phyloP scores from a whole-genome alignment of 2,888 invertebrate species.

The Tipula unca region DNA sequence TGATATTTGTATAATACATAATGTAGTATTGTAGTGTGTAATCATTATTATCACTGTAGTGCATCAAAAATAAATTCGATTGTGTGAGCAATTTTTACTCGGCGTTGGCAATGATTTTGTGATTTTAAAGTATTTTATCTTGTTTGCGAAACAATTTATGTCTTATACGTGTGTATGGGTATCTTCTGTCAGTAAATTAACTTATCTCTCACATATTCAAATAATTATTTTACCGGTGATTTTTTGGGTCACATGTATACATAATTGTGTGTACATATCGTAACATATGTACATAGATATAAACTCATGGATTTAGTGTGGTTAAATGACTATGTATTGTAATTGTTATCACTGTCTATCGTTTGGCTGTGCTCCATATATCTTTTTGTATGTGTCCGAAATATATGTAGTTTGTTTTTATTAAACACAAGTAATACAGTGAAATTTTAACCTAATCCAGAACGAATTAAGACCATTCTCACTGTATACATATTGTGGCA shows the following conservation, averaged over 20 bases:
- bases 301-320: not conserved
- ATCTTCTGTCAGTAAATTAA: not conserved
- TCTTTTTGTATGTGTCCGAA: not conserved
- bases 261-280: not conserved
- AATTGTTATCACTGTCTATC: not conserved
- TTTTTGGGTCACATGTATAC: not conserved
- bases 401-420: not conserved
- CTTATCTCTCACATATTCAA: not conserved
- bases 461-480: not conserved
- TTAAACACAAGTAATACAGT: not conserved
- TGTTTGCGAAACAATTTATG: not conserved
- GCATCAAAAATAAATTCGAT: not conserved
- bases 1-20: not conserved
- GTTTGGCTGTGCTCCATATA: not conserved
- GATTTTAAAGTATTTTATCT: not conserved
- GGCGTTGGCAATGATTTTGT: not conserved
- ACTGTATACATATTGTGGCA: too few species aligned
- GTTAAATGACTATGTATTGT: not conserved
- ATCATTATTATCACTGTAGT: not conserved
- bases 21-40: not conserved
- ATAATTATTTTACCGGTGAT: not conserved
- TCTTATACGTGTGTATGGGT: not conserved
- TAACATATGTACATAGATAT: not conserved
- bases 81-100: not conserved
- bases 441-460: not conserved